Conservation (phyloP, 2,888 invertebrate genomes). For the Ophonus ardosiacus region DNA sequence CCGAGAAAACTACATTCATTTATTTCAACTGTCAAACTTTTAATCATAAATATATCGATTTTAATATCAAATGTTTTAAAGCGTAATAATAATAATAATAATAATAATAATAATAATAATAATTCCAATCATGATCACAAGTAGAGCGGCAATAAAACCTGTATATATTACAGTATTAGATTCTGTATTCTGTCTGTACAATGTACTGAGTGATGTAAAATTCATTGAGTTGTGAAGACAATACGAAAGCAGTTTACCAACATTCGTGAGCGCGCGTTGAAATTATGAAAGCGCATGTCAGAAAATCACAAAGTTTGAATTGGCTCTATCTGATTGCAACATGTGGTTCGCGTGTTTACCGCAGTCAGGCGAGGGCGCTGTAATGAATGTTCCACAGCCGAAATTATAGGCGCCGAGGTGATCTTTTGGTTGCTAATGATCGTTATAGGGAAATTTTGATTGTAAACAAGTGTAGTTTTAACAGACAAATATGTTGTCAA, state of each 20-base stretch:
- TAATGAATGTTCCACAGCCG: constrained; percentile 15
- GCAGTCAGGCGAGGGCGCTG: constrained; percentile 16
- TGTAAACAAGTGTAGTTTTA: background rate
- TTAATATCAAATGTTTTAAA: background rate
- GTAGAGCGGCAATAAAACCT: background rate
- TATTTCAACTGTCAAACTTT: background rate
- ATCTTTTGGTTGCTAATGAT: background rate
- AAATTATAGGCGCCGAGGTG: background rate
- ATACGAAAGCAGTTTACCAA: constrained; percentile 21
- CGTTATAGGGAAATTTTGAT: background rate
- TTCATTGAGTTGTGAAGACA: constrained; percentile 41
- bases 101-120: too few relatives aligned
- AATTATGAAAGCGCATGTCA: constrained; percentile 45
- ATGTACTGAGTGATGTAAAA: constrained; percentile 14
- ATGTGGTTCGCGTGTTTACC: constrained; percentile 39
- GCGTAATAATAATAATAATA: background rate
- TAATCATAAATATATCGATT: background rate
- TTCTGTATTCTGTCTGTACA: background rate
- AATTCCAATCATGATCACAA: background rate
- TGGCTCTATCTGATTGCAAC: constrained; percentile 47
- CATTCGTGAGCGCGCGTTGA: constrained; percentile 30
- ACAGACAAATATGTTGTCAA: too few relatives aligned
- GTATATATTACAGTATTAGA: background rate
- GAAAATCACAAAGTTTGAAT: constrained; percentile 47
- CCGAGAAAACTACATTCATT: background rate